phyloP scores from a whole-genome alignment of 2,888 invertebrate genomes.

The Calliopum simillimum region DNA sequence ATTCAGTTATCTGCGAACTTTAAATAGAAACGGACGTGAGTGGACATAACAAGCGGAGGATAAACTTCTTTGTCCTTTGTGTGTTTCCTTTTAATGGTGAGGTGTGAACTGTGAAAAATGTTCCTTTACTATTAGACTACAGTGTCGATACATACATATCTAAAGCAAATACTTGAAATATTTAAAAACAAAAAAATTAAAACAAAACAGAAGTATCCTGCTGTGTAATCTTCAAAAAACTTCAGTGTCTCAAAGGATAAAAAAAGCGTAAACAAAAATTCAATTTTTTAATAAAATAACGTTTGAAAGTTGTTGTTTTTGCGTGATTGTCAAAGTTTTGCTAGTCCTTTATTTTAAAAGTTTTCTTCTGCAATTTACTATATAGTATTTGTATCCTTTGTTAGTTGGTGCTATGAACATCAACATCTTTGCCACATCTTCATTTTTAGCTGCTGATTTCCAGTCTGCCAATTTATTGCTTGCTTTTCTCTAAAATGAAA shows the following conservation, averaged over 20 bases:
- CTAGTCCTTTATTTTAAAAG: no score
- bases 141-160: neutral
- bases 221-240: neutral
- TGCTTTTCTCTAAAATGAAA: no score
- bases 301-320: neutral
- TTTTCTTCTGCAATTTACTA: no score
- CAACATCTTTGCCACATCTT: neutral
- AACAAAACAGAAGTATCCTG: neutral
- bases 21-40: slow-evolving; percentile 62
- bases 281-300: neutral
- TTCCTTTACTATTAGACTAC: neutral
- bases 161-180: neutral
- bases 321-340: neutral
- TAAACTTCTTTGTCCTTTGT: neutral
- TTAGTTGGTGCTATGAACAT: neutral
- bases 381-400: neutral
- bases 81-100: neutral
- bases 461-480: neutral
- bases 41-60: neutral
- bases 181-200: neutral
- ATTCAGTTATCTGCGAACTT: slow-evolving; percentile 64
- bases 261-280: neutral
- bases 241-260: no score
- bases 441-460: neutral
- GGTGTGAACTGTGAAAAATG: neutral